phyloP scores from a whole-genome alignment of 1,140 invertebrate species.

The Latrodectus geometricus region DNA sequence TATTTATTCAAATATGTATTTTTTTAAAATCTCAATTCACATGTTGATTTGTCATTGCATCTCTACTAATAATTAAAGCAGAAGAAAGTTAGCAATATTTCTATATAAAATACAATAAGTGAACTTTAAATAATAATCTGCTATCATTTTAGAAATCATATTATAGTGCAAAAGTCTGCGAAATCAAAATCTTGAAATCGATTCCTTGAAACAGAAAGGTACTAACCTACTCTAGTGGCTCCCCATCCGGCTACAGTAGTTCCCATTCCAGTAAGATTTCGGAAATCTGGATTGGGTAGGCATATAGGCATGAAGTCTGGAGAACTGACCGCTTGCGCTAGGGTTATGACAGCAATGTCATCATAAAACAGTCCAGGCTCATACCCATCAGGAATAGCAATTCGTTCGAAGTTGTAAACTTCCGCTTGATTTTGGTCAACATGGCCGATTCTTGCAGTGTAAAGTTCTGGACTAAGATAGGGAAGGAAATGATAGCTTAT shows the following conservation, averaged over 20 bases:
- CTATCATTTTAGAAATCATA: too few species aligned
- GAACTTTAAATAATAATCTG: too few species aligned
- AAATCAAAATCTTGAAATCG: too few species aligned
- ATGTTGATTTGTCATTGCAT: too few species aligned
- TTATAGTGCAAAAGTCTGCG: too few species aligned
- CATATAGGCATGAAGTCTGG: slow-evolving; percentile 7
- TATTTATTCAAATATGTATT: too few species aligned
- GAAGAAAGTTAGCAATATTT: too few species aligned
- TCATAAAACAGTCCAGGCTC: not conserved
- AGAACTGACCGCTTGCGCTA: not conserved
- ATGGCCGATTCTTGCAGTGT: slow-evolving; percentile 8
- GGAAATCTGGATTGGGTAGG: not conserved
- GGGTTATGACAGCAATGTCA: slow-evolving; percentile 41
- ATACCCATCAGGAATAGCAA: slow-evolving; percentile 6
- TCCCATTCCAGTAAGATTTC: not conserved
- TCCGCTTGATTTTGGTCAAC: not conserved
- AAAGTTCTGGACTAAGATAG: slow-evolving; percentile 10
- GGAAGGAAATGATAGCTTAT: not conserved
- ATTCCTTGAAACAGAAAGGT: too few species aligned
- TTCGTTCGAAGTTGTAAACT: not conserved
- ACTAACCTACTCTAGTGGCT: slow-evolving; percentile 13
- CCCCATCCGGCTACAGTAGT: slow-evolving; percentile 46
- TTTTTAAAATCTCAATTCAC: too few species aligned
- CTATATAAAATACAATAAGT: too few species aligned
- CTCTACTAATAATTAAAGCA: too few species aligned